Conservation (phyloP, 2,113 vertebrate species). For the Hippoglossus stenolepis region DNA sequence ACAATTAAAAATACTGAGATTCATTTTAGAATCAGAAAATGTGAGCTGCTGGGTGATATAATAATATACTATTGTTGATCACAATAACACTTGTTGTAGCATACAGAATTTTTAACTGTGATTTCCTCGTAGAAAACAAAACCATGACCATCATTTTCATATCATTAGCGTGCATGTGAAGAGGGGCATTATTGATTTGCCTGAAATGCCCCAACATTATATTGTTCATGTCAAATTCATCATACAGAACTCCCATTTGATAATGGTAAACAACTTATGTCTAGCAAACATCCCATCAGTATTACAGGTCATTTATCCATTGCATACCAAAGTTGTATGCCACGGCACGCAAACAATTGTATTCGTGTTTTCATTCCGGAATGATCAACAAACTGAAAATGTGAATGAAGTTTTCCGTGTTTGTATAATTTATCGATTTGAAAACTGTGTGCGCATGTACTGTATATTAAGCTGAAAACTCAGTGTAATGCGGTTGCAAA, state of each 20-base stretch:
- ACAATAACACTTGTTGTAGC: not conserved
- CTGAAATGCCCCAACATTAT: constrained; percentile 62
- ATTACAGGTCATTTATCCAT: constrained; percentile 72
- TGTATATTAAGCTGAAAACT: too few relatives aligned
- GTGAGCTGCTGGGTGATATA: not conserved
- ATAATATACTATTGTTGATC: not conserved
- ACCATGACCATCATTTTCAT: constrained; percentile 80
- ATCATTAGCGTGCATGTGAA: constrained; percentile 77
- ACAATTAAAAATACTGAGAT: constrained; percentile 70
- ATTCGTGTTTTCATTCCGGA: constrained; percentile 65
- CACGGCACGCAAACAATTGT: constrained; percentile 80
- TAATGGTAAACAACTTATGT: constrained; percentile 46
- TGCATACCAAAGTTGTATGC: constrained; percentile 84
- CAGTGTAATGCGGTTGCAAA: constrained; percentile 1
- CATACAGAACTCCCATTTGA: constrained; percentile 51
- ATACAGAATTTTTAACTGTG: constrained; percentile 73
- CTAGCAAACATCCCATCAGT: constrained; percentile 71
- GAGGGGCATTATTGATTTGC: constrained; percentile 63
- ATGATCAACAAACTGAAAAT: constrained; percentile 30
- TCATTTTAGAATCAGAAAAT: not conserved
- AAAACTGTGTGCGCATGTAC: too few relatives aligned
- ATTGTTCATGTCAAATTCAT: constrained; percentile 69
- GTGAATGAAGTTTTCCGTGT: constrained; percentile 33
- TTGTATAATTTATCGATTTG: not conserved
- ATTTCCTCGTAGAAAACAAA: constrained; percentile 71